Evolutionary conservation across 1,140 invertebrate species (phyloP), one percentile per base, ranked within the genome.

Genomic region (Heliconius himera): DNA sequence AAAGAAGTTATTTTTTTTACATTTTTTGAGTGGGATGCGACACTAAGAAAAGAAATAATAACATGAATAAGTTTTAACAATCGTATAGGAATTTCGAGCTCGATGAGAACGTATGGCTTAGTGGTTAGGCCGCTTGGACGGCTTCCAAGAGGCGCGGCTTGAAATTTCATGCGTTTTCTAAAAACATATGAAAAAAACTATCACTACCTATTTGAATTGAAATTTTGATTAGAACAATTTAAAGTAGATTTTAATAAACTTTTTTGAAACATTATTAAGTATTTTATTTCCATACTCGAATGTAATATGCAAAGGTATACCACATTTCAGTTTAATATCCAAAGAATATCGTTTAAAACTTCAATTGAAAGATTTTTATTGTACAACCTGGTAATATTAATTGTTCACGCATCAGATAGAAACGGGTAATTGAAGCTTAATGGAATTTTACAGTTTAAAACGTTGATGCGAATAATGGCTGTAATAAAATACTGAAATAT

Each of bases 401-500:
- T 60, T 60, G 54, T 60, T 60, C n/a, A 60, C 54, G 54, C 54
- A 60, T 60, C 54, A 60, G 54, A 60, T 60, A 60, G 60, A 66
- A 66, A 29, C 60, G 60, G 60, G 60, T 66, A 66, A 66, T 66
- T 66, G 26, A 16, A 66, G 60, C 60, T 66, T 66, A 66, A 66
- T 66, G 60, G 60, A 66, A 66, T 66, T 66, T 66, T 29, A 66
- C 60, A 66, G 60, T 26, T 66, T 66, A 29, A 60, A 66, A 66
- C 60, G 60, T 66, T 66, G 60, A 29, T 66, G 60, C 60, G 26
- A 66, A 66, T 66, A 66, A 66, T 66, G 26, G 60, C 60, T 66
- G 60, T 66, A 66, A 66, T 66, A 66, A 66, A 66, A 66, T 66
- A 29, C 26, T 66, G 60, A 29, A 66, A 66, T 66, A 66, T 66